Evolutionary conservation across 2,113 vertebrate genomes (phyloP).

Genomic region (Chaetodon trifascialis): DNA sequence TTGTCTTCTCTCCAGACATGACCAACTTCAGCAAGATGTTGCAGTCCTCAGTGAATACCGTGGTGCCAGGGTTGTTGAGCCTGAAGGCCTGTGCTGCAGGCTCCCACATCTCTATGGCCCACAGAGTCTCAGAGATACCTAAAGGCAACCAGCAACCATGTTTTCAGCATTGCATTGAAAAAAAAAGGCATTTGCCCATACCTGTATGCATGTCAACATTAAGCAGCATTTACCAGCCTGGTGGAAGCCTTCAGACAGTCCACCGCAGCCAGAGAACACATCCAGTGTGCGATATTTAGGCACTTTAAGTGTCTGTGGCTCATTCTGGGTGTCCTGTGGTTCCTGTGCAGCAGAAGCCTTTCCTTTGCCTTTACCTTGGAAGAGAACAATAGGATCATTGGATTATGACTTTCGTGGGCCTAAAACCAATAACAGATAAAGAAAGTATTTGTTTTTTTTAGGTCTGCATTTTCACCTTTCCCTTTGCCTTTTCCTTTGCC

Average conservation of each 20-base stretch:
- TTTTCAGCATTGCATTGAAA: neutral
- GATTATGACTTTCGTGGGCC: neutral
- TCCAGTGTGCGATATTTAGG: slow-evolving; percentile 92
- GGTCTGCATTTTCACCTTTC: slow-evolving; percentile 85
- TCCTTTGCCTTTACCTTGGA: slow-evolving; percentile 90
- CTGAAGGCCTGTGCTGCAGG: slow-evolving; percentile 96
- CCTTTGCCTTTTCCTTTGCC: slow-evolving; percentile 97
- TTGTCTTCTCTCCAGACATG: slow-evolving; percentile 93
- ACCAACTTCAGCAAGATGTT: slow-evolving; percentile 95
- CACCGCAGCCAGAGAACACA: slow-evolving; percentile 96
- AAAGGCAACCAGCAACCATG: neutral
- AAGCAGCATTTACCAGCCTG: slow-evolving; percentile 88
- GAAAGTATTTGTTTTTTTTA: fast-evolving
- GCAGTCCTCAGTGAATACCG: slow-evolving; percentile 98
- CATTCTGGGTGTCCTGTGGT: slow-evolving; percentile 73
- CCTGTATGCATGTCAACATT: neutral
- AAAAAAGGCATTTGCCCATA: neutral
- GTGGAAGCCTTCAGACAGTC: slow-evolving; percentile 96
- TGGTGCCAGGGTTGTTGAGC: slow-evolving; percentile 92
- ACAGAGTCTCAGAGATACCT: slow-evolving; percentile 88
- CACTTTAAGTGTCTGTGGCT: slow-evolving; percentile 68
- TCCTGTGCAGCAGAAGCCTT: slow-evolving; percentile 80
- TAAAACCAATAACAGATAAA: neutral
- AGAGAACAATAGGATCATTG: fast-evolving
- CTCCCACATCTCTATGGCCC: slow-evolving; percentile 99